Base-by-base conservation (phyloP, 2,888 invertebrate species). In the Hanleya hanleyi region DNA sequence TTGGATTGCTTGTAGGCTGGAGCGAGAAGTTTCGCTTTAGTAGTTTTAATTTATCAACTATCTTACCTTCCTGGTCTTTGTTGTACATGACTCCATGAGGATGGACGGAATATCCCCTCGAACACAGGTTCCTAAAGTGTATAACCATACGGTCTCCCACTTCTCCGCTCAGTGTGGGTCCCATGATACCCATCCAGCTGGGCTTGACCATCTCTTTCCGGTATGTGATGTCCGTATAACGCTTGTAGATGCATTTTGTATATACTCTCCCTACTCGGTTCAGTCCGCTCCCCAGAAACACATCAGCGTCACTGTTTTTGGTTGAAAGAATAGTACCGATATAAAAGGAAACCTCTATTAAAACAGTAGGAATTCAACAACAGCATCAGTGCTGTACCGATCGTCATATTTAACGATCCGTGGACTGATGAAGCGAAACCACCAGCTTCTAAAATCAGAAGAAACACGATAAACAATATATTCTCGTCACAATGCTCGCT, bases 1-100 rank as follows among this genome's bases (percentile, higher is more conserved):
- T n/a, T n/a, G n/a, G n/a, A n/a, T n/a, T n/a, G n/a, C n/a, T n/a
- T n/a, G n/a, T n/a, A n/a, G n/a, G n/a, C n/a, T n/a, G n/a, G n/a
- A n/a, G n/a, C n/a, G n/a, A n/a, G n/a, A n/a, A n/a, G n/a, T n/a
- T n/a, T n/a, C n/a, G n/a, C n/a, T n/a, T n/a, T n/a, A n/a, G n/a
- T n/a, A n/a, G n/a, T n/a, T n/a, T n/a, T n/a, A n/a, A n/a, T n/a
- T n/a, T n/a, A n/a, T n/a, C n/a, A n/a, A n/a, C n/a, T n/a, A n/a
- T n/a, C n/a, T 33, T 65, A 80, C 83, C 83, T 77, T 83, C 83
- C 26, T 72, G 62, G 7, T 62, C 49, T 66, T 83, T 81, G 22
- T 57, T 57, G 49, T 83, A 83, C 36, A 71, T 71, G n/a, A 81
- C 72, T 15, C 82, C 82, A 36, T 82, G 82, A 4, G 82, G 79